These are phyloP conservation scores for Brachystomella parvula DNA, from an alignment of 1,140 invertebrate genomes.

Conservation along the genomic window DNA sequence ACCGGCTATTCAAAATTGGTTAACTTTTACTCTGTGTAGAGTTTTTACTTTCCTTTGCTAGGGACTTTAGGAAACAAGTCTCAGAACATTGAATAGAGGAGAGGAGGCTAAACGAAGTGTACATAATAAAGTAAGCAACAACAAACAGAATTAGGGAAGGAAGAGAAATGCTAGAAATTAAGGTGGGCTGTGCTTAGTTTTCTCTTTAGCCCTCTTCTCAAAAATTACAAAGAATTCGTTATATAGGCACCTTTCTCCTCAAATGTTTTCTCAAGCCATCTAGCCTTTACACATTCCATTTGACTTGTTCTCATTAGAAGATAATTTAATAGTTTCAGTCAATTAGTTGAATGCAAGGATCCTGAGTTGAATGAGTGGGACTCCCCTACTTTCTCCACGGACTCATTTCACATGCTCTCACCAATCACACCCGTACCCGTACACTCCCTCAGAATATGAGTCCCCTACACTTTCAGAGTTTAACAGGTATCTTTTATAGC, in stretches of 20 bases:
- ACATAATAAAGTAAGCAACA: conserved; percentile 6
- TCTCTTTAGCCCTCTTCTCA: not conserved
- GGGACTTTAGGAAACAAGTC: no score
- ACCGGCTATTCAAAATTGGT: not conserved
- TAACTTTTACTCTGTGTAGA: not conserved
- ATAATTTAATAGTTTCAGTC: not conserved
- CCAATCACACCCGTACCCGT: no score
- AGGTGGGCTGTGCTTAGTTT: not conserved
- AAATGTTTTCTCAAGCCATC: not conserved
- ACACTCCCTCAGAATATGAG: no score
- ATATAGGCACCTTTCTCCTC: no score
- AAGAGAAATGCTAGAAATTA: conserved; percentile 5
- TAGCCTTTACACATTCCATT: conserved; percentile 6
- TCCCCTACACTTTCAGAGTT: no score
- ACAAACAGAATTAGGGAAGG: conserved; percentile 3
- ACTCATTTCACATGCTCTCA: no score
- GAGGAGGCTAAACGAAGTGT: not conserved
- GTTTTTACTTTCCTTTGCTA: not conserved
- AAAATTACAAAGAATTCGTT: not conserved
- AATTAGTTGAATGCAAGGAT: not conserved
- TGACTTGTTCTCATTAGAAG: not conserved
- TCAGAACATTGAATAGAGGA: no score
- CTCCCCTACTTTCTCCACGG: no score
- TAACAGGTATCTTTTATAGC: no score
- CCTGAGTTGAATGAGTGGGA: no score